phyloP scores from a whole-genome alignment of 2,113 vertebrate species.

The Larimichthys polyactis region DNA sequence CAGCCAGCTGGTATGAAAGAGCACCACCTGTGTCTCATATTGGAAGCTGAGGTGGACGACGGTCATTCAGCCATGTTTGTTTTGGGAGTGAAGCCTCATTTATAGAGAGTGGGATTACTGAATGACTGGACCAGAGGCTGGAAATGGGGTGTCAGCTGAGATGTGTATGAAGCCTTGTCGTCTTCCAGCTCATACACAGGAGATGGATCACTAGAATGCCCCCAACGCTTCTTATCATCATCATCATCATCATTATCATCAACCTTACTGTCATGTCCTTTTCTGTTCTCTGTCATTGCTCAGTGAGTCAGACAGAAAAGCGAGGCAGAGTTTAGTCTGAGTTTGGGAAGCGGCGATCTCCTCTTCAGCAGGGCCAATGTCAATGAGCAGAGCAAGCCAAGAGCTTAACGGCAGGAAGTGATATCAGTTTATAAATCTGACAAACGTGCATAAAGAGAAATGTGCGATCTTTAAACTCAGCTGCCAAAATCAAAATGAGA shows the following conservation, averaged over 20 bases:
- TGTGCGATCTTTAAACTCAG: neutral
- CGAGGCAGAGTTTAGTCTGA: constrained; percentile 50
- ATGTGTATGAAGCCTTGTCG: constrained; percentile 18
- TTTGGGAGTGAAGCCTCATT: constrained; percentile 27
- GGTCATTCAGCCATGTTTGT: constrained; percentile 35
- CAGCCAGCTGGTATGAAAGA: constrained; percentile 18
- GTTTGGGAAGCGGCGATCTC: constrained; percentile 52
- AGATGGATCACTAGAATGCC: neutral
- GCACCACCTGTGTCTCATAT: constrained; percentile 25
- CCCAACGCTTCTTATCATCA: neutral
- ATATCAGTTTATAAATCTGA: constrained; percentile 35
- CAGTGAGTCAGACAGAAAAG: neutral
- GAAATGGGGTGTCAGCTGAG: constrained; percentile 48
- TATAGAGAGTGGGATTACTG: constrained; percentile 16
- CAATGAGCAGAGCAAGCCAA: constrained; percentile 45
- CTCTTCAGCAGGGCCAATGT: constrained; percentile 48
- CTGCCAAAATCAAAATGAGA: neutral
- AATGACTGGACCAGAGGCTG: constrained; percentile 17
- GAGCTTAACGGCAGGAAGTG: constrained; percentile 24
- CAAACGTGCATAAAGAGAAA: neutral
- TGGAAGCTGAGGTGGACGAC: neutral
- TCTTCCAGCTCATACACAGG: neutral
- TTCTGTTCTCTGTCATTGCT: neutral
- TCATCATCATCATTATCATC: constrained; percentile 8
- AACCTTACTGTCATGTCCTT: neutral